Base-by-base conservation (phyloP, 1,140 invertebrate genomes). In the Melanaphis sacchari region DNA sequence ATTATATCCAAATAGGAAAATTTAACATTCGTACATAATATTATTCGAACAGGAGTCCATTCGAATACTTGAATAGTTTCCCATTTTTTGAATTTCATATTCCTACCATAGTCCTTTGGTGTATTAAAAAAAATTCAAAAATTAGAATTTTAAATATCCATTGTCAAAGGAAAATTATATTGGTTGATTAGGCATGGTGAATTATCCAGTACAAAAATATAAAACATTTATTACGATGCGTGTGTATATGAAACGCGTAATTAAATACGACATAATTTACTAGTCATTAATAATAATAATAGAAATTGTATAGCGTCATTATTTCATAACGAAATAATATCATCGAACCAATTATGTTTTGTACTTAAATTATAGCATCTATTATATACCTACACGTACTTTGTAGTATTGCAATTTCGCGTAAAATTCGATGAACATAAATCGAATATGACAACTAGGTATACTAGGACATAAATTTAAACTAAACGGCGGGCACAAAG, bases 401-500 rank as follows among this genome's bases (percentile, higher is more conserved):
- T n/a, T 76, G n/a, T 18, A 36, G 15, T n/a, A 76, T 76, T 15
- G 31, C 4, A n/a, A 66, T 22, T n/a, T 5, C 15, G 15, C n/a
- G 8, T n/a, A 76, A 76, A 76, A 76, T n/a, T 76, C 15, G 31
- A 4, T 5, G 59, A 76, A 76, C 59, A 76, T 76, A 76, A 76
- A 76, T 76, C 18, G 59, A 76, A 76, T 76, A 76, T 76, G 59
- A 76, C 59, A 76, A 76, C 59, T 76, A 76, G 59, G 59, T 76
- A n/a, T 76, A 76, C 59, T 76, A 11, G 59, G 59, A 76, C 31
- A 76, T 76, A 76, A 76, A 76, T 76, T 11, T 15, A 76, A 76
- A 76, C 59, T 76, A 76, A 76, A 76, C 59, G 59, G 59, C 59
- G n/a, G 59, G 59, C 59, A 76, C 59, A 15, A 76, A 76, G 31